Conservation (phyloP, 2,113 vertebrate species). For the Cavia porcellus region DNA sequence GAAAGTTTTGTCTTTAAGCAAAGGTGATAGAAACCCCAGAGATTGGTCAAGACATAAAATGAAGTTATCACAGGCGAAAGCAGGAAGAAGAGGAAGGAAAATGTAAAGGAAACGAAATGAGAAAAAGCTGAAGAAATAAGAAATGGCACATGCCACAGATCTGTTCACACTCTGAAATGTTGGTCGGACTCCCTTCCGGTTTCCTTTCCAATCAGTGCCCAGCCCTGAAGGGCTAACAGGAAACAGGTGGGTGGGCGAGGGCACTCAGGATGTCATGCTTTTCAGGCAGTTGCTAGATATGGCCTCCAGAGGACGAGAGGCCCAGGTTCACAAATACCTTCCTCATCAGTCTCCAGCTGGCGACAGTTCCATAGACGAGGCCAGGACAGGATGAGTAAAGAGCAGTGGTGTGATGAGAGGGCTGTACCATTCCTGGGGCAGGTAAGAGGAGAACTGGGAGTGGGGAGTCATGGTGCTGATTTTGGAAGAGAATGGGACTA, state of each 20-base stretch:
- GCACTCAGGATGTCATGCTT: neutral
- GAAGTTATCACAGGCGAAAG: neutral
- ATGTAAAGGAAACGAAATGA: too few relatives aligned
- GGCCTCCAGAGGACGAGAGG: slow-evolving; percentile 6
- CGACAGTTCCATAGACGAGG: neutral
- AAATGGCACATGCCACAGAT: neutral
- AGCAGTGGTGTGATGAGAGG: neutral
- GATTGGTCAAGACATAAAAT: neutral
- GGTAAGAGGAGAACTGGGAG: neutral
- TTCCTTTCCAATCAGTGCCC: neutral
- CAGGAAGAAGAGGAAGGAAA: neutral
- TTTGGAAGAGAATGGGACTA: neutral
- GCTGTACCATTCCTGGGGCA: neutral
- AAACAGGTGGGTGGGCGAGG: neutral
- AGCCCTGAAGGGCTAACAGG: neutral
- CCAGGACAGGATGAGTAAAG: rapidly evolving
- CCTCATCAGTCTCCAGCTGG: neutral
- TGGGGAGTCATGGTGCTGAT: neutral
- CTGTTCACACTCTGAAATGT: neutral
- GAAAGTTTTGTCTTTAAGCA: neutral
- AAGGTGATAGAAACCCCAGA: neutral
- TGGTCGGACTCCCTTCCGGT: neutral
- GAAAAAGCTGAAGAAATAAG: neutral
- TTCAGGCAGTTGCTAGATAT: neutral
- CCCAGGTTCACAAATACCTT: neutral